A percentile compares a stretch with the other conserved stretches of the same genome.
phyloP scores from a whole-genome alignment of 2,797 vertebrate species.

The Nannoperca obscura region DNA sequence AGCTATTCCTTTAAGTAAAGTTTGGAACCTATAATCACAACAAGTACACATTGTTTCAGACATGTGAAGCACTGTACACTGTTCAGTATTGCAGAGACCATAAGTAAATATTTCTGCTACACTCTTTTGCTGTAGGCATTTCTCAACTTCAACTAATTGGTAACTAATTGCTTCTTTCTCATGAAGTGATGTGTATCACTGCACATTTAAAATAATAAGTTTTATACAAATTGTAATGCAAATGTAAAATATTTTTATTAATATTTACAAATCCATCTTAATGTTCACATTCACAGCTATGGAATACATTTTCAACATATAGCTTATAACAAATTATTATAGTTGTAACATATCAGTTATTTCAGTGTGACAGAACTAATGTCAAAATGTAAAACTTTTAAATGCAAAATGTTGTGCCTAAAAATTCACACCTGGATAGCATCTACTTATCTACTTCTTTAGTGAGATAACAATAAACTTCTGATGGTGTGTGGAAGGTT shows the following conservation, averaged over 20 bases:
- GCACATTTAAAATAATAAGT: background rate
- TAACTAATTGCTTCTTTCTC: slow-evolving; percentile 13
- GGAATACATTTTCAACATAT: slow-evolving; percentile 24
- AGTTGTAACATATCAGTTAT: slow-evolving; percentile 21
- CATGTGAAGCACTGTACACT: background rate
- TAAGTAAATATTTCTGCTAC: background rate
- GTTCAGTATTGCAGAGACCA: background rate
- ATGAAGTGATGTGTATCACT: background rate
- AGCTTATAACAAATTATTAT: slow-evolving; percentile 63
- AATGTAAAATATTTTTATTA: slow-evolving; percentile 46
- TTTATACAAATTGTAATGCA: background rate
- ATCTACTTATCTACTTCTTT: slow-evolving; percentile 39
- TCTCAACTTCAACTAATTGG: slow-evolving; percentile 21
- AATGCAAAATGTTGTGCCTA: background rate
- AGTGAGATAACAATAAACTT: slow-evolving; percentile 35
- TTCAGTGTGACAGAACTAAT: slow-evolving; percentile 28
- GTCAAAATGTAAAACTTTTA: slow-evolving; percentile 11
- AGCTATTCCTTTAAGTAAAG: background rate
- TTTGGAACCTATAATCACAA: background rate
- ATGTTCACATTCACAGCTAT: slow-evolving; percentile 26
- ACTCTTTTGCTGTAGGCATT: slow-evolving; percentile 7
- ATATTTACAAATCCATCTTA: slow-evolving; percentile 33
- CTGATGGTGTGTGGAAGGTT: slow-evolving; percentile 22
- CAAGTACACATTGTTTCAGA: background rate
- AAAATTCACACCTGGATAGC: slow-evolving; percentile 8